Evolutionary conservation across 2,888 invertebrate species (phyloP), one percentile per base, ranked within the genome.

Genomic region (Zhengitettix transpicula): DNA sequence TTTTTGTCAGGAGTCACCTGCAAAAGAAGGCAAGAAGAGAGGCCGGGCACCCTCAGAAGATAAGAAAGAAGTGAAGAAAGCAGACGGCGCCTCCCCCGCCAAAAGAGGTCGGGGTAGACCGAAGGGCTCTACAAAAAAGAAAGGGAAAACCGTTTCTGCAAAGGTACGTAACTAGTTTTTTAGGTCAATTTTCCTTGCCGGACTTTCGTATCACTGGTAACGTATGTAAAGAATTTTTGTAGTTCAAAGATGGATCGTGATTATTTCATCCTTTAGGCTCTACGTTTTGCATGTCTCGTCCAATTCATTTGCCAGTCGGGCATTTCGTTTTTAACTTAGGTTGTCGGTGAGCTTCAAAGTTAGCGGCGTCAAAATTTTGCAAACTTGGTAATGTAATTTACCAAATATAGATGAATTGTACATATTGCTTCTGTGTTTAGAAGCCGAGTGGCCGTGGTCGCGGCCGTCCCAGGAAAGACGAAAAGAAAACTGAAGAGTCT

Each of bases 21-120:
- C 61, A 9, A 66, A 67, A 61, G 68, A 68, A 56, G 67, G 67
- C 1, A 68, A 69, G 58, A 69, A 68, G 61, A 64, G 69, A n/a
- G 65, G 66, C n/a, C 64, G 67, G 9, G 61, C 67, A 1, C 64
- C 65, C 41, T 60, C 65, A 10, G 65, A 67, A 7, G 65, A 65
- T 12, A 67, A 67, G 63, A 67, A 66, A 51, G 65, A 66, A 15
- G 64, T 64, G 11, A 67, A 66, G 40, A 68, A 67, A 28, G 64
- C 65, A 40, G 70, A 68, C 58, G 69, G 66, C 17, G 68, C 69
- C 41, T 67, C 70, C 9, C 76, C 78, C 52, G 76, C 74, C 28
- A 80, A 80, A 67, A 69, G 78, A 58, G 79, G 79, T 11, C 73
- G 79, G 52, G 79, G 79, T 53, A 71, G 79, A 62, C 79, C 79